Percentiles rank a stretch among this genome's conserved stretches.
Conservation (phyloP, 2,797 vertebrate genomes). For the Bradypodion pumilum region DNA sequence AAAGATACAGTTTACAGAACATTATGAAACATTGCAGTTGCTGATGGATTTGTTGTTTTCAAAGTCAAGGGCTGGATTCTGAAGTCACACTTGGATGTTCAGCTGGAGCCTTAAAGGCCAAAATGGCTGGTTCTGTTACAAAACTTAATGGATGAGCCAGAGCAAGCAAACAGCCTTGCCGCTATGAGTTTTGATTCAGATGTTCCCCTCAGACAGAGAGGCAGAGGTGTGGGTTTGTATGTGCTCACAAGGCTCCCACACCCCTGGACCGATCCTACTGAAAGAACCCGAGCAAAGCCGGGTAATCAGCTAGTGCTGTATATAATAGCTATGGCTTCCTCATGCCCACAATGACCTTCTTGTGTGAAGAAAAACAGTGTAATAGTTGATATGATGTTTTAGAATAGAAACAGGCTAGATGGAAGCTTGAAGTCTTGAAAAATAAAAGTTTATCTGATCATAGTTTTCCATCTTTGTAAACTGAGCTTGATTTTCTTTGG, state of each 20-base stretch:
- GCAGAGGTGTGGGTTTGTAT: too few relatives aligned
- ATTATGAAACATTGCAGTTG: conserved; percentile 45
- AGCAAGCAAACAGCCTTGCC: background rate
- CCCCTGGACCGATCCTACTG: too few relatives aligned
- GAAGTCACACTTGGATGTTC: background rate
- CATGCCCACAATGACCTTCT: too few relatives aligned
- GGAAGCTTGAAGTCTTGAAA: background rate
- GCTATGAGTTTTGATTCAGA: background rate
- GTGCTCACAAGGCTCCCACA: too few relatives aligned
- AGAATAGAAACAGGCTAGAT: background rate
- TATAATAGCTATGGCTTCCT: too few relatives aligned
- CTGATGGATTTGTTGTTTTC: background rate
- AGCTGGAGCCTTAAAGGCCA: background rate
- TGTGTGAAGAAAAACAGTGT: background rate
- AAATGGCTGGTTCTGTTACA: background rate
- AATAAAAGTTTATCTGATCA: too few relatives aligned
- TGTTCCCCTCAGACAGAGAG: background rate
- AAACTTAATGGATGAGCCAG: background rate
- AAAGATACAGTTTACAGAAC: conserved; percentile 71
- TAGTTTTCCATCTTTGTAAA: background rate
- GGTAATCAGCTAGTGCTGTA: too few relatives aligned
- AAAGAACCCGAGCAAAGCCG: too few relatives aligned
- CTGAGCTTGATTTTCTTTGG: background rate
- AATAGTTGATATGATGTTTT: background rate
- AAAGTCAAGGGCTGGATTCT: conserved; percentile 24